Percentiles rank a stretch among this genome's conserved stretches.
Evolutionary conservation across 2,888 invertebrate species (phyloP).

Genomic region (Idaea biselata): DNA sequence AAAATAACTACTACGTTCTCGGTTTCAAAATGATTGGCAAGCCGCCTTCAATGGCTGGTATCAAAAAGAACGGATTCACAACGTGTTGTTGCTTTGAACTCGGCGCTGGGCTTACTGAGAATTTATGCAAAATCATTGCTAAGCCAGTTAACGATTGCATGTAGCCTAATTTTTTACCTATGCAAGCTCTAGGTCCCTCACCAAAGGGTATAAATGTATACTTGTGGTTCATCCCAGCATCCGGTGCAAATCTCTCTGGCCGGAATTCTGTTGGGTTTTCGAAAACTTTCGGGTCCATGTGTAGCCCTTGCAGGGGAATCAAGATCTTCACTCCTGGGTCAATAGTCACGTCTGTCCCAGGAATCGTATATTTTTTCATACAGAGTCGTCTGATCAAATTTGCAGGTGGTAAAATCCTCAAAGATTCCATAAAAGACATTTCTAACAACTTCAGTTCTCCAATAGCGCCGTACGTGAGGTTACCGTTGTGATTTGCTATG

Average conservation of each 20-base stretch:
- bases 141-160: background rate
- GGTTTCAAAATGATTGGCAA: too few relatives aligned
- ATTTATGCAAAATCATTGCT: constrained; percentile 3
- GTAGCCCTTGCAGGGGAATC: constrained; percentile 36
- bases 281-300: constrained; percentile 36
- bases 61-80: background rate
- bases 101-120: constrained; percentile 3
- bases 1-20: too few relatives aligned
- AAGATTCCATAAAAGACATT: constrained; percentile 32
- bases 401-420: constrained; percentile 34
- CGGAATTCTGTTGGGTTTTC: constrained; percentile 35
- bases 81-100: background rate
- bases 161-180: constrained; percentile 12
- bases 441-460: constrained; percentile 32
- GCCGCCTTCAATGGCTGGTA: too few relatives aligned
- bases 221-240: constrained; percentile 18
- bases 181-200: constrained; percentile 34
- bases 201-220: constrained; percentile 36
- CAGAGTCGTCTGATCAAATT: constrained; percentile 29
- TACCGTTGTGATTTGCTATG: constrained; percentile 28
- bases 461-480: constrained; percentile 34
- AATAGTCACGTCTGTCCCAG: constrained; percentile 29
- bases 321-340: constrained; percentile 31
- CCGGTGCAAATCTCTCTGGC: constrained; percentile 35
- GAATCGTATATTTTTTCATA: constrained; percentile 27